phyloP scores from a whole-genome alignment of 2,113 vertebrate genomes.

The Etheostoma cragini region DNA sequence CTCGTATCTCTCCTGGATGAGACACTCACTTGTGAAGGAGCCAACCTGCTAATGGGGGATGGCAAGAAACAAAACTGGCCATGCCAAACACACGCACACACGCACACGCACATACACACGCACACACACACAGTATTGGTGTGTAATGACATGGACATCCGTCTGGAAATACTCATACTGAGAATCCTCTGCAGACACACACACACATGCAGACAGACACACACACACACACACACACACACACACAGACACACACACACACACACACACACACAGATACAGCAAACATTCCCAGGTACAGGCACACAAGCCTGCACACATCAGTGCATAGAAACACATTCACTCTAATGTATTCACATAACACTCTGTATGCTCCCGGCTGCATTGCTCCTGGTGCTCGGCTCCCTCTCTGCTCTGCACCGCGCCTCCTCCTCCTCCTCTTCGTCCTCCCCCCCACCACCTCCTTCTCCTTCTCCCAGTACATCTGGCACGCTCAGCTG shows the following conservation, averaged over 20 bases:
- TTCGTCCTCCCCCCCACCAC: slow-evolving; percentile 84
- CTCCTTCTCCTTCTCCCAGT: slow-evolving; percentile 90
- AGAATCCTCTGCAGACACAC: slow-evolving; percentile 13
- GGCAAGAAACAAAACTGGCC: slow-evolving; percentile 85
- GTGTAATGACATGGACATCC: slow-evolving; percentile 59
- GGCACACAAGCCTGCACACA: slow-evolving; percentile 37
- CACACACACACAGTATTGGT: slow-evolving; percentile 28
- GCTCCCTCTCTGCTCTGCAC: slow-evolving; percentile 91
- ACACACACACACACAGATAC: slow-evolving; percentile 1
- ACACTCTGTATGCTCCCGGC: slow-evolving; percentile 64
- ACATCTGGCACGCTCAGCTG: slow-evolving; percentile 99
- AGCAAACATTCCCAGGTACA: slow-evolving; percentile 25
- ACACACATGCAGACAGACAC: slow-evolving; percentile 3
- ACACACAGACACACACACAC: slow-evolving; percentile 11
- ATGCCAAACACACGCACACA: slow-evolving; percentile 72
- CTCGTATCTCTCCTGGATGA: slow-evolving; percentile 61
- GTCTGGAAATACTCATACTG: slow-evolving; percentile 44
- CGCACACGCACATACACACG: slow-evolving; percentile 37
- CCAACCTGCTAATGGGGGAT: slow-evolving; percentile 97
- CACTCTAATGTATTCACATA: slow-evolving; percentile 69
- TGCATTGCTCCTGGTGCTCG: slow-evolving; percentile 82
- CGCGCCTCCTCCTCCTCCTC: slow-evolving; percentile 87
- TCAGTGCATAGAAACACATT: slow-evolving; percentile 46
- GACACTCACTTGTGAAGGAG: slow-evolving; percentile 92
- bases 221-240: slow-evolving; percentile 16